Conservation (phyloP, 92 coral and sea anemone species). For the Porites divaricata region DNA sequence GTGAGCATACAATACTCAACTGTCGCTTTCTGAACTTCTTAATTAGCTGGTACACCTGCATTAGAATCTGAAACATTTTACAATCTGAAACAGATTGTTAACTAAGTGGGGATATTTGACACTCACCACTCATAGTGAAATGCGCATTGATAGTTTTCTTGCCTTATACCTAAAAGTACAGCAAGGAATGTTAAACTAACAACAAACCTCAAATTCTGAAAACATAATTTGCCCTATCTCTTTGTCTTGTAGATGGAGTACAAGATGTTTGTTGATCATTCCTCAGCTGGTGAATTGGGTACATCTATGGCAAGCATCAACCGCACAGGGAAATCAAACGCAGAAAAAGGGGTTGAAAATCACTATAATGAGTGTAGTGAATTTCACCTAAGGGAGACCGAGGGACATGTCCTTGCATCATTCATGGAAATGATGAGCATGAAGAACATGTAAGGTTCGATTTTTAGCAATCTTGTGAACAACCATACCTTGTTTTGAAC, state of each 20-base stretch:
- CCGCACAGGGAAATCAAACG: conserved; percentile 43
- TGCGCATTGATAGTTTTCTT: conserved; percentile 12
- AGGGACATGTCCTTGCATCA: conserved; percentile 57
- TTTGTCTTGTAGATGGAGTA: conserved; percentile 33
- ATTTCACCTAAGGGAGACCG: conserved; percentile 58
- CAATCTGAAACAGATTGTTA: conserved; percentile 13
- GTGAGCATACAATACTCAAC: no score
- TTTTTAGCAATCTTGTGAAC: no score
- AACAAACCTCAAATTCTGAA: not conserved
- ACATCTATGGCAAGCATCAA: conserved; percentile 56
- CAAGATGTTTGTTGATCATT: conserved; percentile 51
- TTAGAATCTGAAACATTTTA: conserved; percentile 3
- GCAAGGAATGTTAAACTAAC: not conserved
- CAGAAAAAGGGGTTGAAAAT: conserved; percentile 51
- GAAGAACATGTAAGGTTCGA: conserved; percentile 48
- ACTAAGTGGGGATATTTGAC: conserved; percentile 12
- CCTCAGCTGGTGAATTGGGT: conserved; percentile 60
- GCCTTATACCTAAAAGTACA: conserved; percentile 8
- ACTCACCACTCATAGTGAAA: conserved; percentile 5
- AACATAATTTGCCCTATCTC: not conserved
- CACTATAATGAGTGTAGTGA: conserved; percentile 67
- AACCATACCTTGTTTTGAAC: not conserved
- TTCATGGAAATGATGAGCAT: conserved; percentile 56
- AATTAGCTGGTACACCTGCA: no score
- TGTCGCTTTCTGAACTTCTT: no score